phyloP scores from a whole-genome alignment of 2,888 invertebrate species.

The Parascotia fuliginaria region DNA sequence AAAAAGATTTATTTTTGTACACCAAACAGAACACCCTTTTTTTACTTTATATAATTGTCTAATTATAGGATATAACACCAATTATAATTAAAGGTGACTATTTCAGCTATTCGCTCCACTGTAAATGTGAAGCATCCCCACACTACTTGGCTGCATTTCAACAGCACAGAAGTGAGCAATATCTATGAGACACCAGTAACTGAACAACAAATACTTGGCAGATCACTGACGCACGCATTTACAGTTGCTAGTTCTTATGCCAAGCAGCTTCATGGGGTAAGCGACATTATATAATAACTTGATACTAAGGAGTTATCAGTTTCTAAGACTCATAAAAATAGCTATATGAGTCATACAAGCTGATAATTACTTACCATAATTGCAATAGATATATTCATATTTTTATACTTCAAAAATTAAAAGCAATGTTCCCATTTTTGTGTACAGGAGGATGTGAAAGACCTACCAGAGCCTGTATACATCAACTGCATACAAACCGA shows the following conservation, averaged over 20 bases:
- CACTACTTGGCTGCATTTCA: conserved; percentile 91
- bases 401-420: too few relatives aligned
- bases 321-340: too few relatives aligned
- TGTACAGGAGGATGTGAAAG: conserved; percentile 85
- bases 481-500: conserved; percentile 94
- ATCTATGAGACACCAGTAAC: conserved; percentile 89
- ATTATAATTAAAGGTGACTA: conserved; percentile 3
- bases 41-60: too few relatives aligned
- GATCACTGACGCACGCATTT: conserved; percentile 91
- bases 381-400: too few relatives aligned
- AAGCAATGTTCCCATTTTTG: background rate
- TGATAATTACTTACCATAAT: too few relatives aligned
- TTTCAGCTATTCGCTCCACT: conserved; percentile 80
- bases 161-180: conserved; percentile 88
- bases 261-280: conserved; percentile 90
- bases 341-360: too few relatives aligned
- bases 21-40: too few relatives aligned
- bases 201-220: conserved; percentile 88
- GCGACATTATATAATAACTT: conserved; percentile 33
- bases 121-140: conserved; percentile 88
- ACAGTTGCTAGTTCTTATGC: conserved; percentile 92
- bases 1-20: too few relatives aligned
- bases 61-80: background rate
- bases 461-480: conserved; percentile 91
- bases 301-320: too few relatives aligned